Evolutionary conservation across 2,888 invertebrate species (phyloP), one percentile per base, ranked within the genome.

Genomic region (Leptinotarsa rubiginosa): DNA sequence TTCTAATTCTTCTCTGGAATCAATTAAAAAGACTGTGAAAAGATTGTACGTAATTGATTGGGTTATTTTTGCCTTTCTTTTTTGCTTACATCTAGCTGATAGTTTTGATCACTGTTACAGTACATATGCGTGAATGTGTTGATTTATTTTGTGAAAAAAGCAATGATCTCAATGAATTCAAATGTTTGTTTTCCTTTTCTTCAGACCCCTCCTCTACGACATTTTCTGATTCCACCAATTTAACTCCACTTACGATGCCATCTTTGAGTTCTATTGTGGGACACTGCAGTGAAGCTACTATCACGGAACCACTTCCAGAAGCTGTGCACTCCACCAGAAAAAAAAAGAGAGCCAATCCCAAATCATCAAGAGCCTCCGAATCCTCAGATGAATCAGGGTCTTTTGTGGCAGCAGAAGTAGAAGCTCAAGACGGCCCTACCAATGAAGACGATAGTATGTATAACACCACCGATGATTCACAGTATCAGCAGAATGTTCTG

Each of bases 301-400:
- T 25, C 15, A 22, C 65, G 54, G 73, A 73, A 50, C 65, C 20
- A 16, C 69, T 73, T 2, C 65, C 65, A 47, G 56, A 73, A 59
- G 65, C 59, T 25, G 31, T 73, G 52, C 25, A 69, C 5, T 56
- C 69, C 25, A 62, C 65, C 4, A 69, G 62, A 41, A 65, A 41
- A 15, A 64, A 52, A 16, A 47, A 65, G 31, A 69, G 69, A 41
- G 25, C n/a, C 16, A 25, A 31, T 22, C 5, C 59, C 25, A 25
- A 59, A 25, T 59, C 59, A 20, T 22, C 20, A 7, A n/a, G n/a
- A 18, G n/a, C 1, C 16, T 15, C 62, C 12, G 31, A 31, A 16
- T 62, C 62, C 4, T 62, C 31, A 4, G 16, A 25, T 31, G 13
- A 41, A 41, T 5, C 16, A 25, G 16, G 31, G n/a, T 41, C 62